Evolutionary conservation across 92 coral and sea anemone species (phyloP), one percentile per base, ranked within the genome.

Genomic region (Porites rus): DNA sequence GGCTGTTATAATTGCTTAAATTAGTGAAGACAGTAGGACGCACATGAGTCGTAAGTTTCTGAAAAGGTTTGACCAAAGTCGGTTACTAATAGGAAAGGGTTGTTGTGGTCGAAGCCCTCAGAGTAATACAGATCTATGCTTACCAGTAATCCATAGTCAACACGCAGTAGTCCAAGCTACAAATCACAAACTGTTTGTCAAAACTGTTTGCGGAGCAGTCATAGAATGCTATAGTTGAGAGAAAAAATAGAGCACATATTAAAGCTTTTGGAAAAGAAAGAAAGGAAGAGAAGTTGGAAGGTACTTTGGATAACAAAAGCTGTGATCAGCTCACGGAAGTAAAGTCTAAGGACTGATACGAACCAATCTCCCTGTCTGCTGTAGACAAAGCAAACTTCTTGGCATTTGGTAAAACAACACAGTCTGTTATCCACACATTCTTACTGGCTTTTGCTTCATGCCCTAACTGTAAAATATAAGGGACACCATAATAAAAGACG

Each of bases 81-180:
- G 31, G 46, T 38, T 38, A 38, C 46, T 38, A 38, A 38, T 38
- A 38, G 5, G 46, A 79, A 8, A 2, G 6, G 69, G 12, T 43
- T 10, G 9, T 18, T 60, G n/a, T 46, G 16, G 19, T 22, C 14
- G 59, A 66, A 16, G 21, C 11, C 7, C 72, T 28, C 31, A 54
- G 14, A 54, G 60, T 54, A 54, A 54, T 54, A 54, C 60, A 10
- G 31, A 28, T 1, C 46, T 38, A 38, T 69, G 9, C 89, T 92
- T 90, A 94, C 99, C 99, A 97, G 87, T 97, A 97, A 79, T 97
- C 99, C 99, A 97, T 97, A 6, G 93, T 89, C 12, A 97, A 86
- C 8, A 93, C 97, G 51, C 98, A 95, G 84, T 97, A 90, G 28
- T 95, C 93, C 79, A 97, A 86, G 60, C 99, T 96, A 69, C 93